These are phyloP conservation scores for Aphidoletes aphidimyza DNA, from an alignment of 2,888 invertebrate genomes.

Conservation along the genomic window DNA sequence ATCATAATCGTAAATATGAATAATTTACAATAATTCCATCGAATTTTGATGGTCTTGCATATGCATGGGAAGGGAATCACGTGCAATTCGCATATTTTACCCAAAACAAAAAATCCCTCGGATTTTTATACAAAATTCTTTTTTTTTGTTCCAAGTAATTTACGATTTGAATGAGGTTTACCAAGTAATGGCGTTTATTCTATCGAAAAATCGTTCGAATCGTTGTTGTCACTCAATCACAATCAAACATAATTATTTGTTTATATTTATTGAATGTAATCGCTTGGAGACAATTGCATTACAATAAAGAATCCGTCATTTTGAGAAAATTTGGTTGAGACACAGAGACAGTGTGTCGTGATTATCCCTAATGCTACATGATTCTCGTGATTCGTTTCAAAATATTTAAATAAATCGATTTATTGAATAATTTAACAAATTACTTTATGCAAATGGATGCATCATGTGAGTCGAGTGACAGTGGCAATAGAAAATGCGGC, in stretches of 20 bases:
- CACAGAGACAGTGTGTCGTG: not conserved
- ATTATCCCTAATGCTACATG: not conserved
- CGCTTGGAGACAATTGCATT: not conserved
- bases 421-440: not conserved
- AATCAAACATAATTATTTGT: not conserved
- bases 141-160: not conserved
- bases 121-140: not conserved
- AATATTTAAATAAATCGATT: no score
- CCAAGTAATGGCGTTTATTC: no score
- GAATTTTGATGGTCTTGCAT: not conserved
- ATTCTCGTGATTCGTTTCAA: no score
- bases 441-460: not conserved
- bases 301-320: not conserved
- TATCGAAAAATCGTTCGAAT: no score
- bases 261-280: constrained; percentile 35
- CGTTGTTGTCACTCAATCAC: not conserved
- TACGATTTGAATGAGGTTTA: not conserved
- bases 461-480: not conserved
- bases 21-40: constrained; percentile 46
- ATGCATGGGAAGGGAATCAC: constrained; percentile 36
- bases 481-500: not conserved
- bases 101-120: constrained; percentile 21
- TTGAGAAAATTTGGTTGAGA: not conserved
- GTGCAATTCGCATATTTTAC: not conserved
- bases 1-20: constrained; percentile 52